Evolutionary conservation across 2,797 vertebrate species (phyloP).

Genomic region (Morus bassanus): DNA sequence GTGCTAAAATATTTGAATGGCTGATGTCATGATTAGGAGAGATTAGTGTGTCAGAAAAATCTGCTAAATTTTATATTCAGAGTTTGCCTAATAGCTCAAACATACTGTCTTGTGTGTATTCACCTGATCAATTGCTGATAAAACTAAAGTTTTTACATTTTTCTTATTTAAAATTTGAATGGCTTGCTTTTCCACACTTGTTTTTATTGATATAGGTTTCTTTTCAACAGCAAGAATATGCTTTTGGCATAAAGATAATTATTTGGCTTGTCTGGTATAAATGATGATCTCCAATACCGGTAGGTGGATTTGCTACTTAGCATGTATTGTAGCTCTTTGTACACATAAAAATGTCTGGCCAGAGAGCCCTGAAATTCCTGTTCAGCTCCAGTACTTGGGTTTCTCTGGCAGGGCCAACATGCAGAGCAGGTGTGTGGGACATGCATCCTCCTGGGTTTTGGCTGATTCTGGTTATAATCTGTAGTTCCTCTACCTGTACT

Average conservation of each 20-base stretch:
- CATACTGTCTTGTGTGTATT: neutral
- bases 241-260: neutral
- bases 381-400: neutral
- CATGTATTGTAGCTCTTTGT: fast-evolving
- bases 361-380: neutral
- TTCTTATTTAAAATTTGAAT: neutral
- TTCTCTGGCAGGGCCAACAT: fast-evolving
- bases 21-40: neutral
- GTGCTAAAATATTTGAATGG: neutral
- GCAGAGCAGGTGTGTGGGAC: neutral
- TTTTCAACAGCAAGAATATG: neutral
- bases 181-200: neutral
- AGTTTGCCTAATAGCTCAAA: neutral
- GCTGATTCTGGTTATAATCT: neutral
- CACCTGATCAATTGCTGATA: neutral
- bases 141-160: fast-evolving
- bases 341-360: neutral
- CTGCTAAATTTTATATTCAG: neutral
- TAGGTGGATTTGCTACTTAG: neutral
- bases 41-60: neutral
- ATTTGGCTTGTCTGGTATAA: neutral
- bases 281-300: neutral
- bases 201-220: neutral
- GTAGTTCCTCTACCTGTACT: neutral
- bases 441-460: neutral